Conservation (phyloP, 2,888 invertebrate genomes). For the Nemotelus nigrinus region DNA sequence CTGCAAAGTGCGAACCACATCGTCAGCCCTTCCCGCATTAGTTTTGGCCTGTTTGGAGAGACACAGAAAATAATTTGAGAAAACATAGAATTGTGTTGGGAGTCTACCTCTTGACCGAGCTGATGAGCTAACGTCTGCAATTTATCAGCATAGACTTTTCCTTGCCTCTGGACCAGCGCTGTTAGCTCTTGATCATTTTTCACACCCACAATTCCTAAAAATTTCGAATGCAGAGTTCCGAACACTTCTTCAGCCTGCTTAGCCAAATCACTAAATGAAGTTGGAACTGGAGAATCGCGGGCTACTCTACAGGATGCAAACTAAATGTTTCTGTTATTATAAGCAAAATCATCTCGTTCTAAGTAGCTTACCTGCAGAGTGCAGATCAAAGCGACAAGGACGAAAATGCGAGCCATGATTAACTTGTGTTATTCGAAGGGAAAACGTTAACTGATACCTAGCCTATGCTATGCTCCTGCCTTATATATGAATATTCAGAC, state of each 20-base stretch:
- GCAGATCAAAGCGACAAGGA: not conserved
- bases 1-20: constrained; percentile 32
- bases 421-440: not conserved
- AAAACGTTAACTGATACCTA: not conserved
- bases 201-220: constrained; percentile 46
- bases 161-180: constrained; percentile 34
- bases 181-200: constrained; percentile 45
- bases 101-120: constrained; percentile 39
- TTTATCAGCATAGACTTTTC: constrained; percentile 44
- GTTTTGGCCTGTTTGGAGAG: constrained; percentile 18
- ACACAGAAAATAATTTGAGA: not conserved
- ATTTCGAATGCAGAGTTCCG: constrained; percentile 43
- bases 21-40: constrained; percentile 46
- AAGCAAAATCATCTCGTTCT: not conserved
- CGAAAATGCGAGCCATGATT: constrained; percentile 22
- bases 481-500: not conserved
- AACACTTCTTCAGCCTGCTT: constrained; percentile 47
- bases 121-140: constrained; percentile 42
- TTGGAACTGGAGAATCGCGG: constrained; percentile 40
- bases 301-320: constrained; percentile 37
- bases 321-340: not conserved
- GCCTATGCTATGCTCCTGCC: not conserved
- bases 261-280: constrained; percentile 31
- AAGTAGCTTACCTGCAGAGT: constrained; percentile 12
- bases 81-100: constrained; percentile 35